Percentiles rank a stretch among this genome's conserved stretches.
Conservation (phyloP, 2,797 vertebrate species). For the Premnoplex brunnescens region DNA sequence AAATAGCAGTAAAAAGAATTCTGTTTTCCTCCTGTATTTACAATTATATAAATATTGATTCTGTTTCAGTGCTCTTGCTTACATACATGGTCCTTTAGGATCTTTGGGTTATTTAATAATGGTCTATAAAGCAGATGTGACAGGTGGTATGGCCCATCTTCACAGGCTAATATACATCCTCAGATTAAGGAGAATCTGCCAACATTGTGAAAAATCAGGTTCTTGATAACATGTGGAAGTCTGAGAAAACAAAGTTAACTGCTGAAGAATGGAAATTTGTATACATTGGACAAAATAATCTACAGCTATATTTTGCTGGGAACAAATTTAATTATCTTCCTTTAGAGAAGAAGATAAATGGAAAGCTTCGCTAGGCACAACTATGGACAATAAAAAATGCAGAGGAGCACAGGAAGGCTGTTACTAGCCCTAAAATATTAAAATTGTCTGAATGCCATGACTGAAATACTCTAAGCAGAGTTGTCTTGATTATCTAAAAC, state of each 20-base stretch:
- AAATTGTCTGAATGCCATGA: neutral
- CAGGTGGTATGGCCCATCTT: neutral
- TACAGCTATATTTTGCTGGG: neutral
- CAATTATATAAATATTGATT: neutral
- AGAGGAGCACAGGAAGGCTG: neutral
- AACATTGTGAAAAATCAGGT: neutral
- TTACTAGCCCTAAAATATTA: neutral
- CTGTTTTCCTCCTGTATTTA: neutral
- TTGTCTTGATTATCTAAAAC: neutral
- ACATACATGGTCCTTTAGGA: neutral
- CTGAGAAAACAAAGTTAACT: neutral
- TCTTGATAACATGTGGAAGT: neutral
- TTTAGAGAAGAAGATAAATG: neutral
- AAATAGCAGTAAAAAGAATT: neutral
- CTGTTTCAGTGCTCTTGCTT: neutral
- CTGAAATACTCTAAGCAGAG: neutral
- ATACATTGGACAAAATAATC: neutral
- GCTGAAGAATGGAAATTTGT: neutral
- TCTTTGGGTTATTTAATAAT: neutral
- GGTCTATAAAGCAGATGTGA: neutral
- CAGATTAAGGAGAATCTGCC: neutral
- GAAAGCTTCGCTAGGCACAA: neutral
- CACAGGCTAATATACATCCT: neutral
- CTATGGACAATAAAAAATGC: neutral
- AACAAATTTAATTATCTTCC: neutral